These are phyloP conservation scores for Psephotus haematonotus DNA, from an alignment of 2,113 vertebrate species.

Conservation along the genomic window DNA sequence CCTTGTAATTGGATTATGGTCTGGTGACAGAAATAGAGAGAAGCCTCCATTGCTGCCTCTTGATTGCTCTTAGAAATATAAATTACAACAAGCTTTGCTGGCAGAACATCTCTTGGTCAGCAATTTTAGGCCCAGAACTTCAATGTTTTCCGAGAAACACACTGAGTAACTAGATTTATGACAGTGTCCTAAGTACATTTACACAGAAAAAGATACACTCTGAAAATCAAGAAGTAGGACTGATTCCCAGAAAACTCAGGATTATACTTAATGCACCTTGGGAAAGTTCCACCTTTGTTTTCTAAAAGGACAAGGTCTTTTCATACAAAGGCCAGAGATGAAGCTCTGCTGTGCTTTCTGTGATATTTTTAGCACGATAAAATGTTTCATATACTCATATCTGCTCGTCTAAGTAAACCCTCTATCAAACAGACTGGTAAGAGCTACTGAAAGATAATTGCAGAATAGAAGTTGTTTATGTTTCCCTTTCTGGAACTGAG, in stretches of 20 bases:
- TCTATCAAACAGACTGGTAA: background rate
- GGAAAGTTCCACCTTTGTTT: conserved; percentile 37
- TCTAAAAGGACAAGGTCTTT: background rate
- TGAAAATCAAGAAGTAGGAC: background rate
- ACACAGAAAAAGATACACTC: conserved; percentile 31
- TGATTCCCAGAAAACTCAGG: conserved; percentile 39
- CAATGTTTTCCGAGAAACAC: background rate
- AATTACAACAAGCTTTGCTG: conserved; percentile 61
- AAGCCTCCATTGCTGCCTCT: conserved; percentile 10
- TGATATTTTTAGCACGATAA: conserved; percentile 3
- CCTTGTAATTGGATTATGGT: conserved; percentile 34
- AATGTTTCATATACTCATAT: background rate
- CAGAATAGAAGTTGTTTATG: background rate
- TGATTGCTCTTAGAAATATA: conserved; percentile 35
- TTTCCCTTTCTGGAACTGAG: background rate
- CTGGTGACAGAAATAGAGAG: conserved; percentile 61
- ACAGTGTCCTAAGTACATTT: conserved; percentile 1
- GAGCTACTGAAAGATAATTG: background rate
- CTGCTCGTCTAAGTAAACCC: conserved; percentile 13
- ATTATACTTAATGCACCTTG: conserved; percentile 28
- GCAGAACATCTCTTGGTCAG: conserved; percentile 67
- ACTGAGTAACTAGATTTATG: conserved; percentile 28
- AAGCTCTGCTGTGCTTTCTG: background rate
- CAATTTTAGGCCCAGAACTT: conserved; percentile 52
- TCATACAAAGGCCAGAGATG: background rate